Conservation (phyloP, 2,797 vertebrate genomes). For the Bradypodion ventrale region DNA sequence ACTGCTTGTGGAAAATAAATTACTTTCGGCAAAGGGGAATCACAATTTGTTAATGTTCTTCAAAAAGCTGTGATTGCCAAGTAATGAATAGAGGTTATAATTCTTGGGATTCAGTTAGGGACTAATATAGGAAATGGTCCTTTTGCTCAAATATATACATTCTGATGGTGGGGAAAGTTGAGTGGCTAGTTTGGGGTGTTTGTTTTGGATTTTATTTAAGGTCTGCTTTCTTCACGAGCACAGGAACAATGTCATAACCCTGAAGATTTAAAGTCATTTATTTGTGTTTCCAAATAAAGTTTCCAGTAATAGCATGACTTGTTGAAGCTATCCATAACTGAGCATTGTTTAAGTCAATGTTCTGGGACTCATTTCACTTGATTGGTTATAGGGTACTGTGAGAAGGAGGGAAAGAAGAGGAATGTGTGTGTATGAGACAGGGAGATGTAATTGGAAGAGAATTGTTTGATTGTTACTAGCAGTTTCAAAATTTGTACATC, state of each 20-base stretch:
- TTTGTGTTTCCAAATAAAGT: background rate
- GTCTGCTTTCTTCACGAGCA: background rate
- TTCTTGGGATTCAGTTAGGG: background rate
- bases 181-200: background rate
- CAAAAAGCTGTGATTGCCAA: conserved; percentile 7
- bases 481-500: background rate
- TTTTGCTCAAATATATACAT: background rate
- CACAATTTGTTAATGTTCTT: conserved; percentile 25
- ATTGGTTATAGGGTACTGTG: too few relatives aligned
- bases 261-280: background rate
- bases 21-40: background rate
- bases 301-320: background rate
- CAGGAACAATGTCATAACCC: background rate
- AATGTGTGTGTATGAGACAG: too few relatives aligned
- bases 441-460: too few relatives aligned
- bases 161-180: background rate
- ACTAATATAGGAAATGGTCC: background rate
- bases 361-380: too few relatives aligned
- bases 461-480: background rate
- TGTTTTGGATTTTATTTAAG: background rate
- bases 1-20: conserved; percentile 3
- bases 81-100: conserved; percentile 19
- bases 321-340: background rate
- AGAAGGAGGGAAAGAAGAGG: too few relatives aligned
- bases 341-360: background rate